Conservation (phyloP, 2,797 vertebrate species). For the Novumbra hubbsi region DNA sequence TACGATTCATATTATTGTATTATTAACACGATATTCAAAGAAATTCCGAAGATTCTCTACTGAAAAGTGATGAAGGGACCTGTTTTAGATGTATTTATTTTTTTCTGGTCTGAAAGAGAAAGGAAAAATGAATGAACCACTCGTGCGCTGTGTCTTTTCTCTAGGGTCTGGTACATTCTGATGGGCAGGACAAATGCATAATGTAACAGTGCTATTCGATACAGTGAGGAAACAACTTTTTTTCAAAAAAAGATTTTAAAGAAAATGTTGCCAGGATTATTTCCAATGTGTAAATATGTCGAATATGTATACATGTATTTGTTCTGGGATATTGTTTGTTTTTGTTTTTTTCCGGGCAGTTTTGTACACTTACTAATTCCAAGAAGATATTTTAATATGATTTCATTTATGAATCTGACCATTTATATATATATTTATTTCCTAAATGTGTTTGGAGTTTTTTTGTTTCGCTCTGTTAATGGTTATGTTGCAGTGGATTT, state of each 20-base stretch:
- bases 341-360: slow-evolving; percentile 84
- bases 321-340: slow-evolving; percentile 79
- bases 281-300: slow-evolving; percentile 93
- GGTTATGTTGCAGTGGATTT: slow-evolving; percentile 81
- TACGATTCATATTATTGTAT: slow-evolving; percentile 55
- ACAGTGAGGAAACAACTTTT: slow-evolving; percentile 67
- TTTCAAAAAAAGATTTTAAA: slow-evolving; percentile 78
- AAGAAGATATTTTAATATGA: slow-evolving; percentile 97
- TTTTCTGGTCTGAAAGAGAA: slow-evolving; percentile 61
- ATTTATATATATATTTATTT: slow-evolving; percentile 99
- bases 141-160: slow-evolving; percentile 71
- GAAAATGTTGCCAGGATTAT: slow-evolving; percentile 84
- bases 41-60: slow-evolving; percentile 48
- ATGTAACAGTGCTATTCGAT: slow-evolving; percentile 69
- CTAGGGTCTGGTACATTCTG: slow-evolving; percentile 52
- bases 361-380: slow-evolving; percentile 94
- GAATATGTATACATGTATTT: slow-evolving; percentile 93
- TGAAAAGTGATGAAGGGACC: slow-evolving; percentile 57
- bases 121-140: slow-evolving; percentile 58
- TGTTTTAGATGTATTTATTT: slow-evolving; percentile 69
- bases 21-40: slow-evolving; percentile 60
- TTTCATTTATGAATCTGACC: slow-evolving; percentile 91
- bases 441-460: slow-evolving; percentile 89
- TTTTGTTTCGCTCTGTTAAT: slow-evolving; percentile 80
- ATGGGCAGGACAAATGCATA: slow-evolving; percentile 66